Evolutionary conservation across 2,888 invertebrate species (phyloP).

Genomic region (Cheiracanthium punctorium): DNA sequence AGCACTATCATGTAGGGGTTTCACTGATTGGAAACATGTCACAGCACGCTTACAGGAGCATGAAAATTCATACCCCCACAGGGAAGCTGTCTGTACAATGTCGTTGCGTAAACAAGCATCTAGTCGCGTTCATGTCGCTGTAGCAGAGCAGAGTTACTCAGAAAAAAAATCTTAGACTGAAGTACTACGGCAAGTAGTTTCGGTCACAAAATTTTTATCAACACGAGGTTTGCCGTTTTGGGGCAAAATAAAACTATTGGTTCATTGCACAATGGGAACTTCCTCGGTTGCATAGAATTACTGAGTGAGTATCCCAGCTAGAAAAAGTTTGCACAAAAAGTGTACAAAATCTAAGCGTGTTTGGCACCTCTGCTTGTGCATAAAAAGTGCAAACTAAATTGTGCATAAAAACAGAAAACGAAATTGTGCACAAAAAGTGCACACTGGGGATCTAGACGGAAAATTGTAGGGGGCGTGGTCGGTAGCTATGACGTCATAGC

Average conservation of each 20-base stretch:
- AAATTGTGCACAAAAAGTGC: no score
- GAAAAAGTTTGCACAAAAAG: no score
- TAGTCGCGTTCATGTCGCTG: not conserved
- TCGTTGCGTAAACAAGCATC: not conserved
- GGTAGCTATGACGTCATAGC: no score
- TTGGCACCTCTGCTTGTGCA: no score
- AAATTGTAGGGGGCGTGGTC: no score
- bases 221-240: conserved; percentile 73
- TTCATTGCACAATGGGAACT: conserved; percentile 73
- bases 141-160: conserved; percentile 13
- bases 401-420: no score
- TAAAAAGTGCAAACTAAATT: no score
- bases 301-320: no score
- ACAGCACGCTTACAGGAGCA: not conserved
- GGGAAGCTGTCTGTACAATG: conserved; percentile 11
- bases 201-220: no score
- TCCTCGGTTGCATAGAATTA: conserved; percentile 73
- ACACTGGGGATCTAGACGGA: no score
- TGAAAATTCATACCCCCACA: conserved; percentile 21
- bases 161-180: conserved; percentile 73
- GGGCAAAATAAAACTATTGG: conserved; percentile 73
- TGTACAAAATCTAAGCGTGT: no score
- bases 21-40: conserved; percentile 32
- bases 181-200: conserved; percentile 73
- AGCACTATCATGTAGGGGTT: conserved; percentile 1